Base-by-base conservation (phyloP, 2,888 invertebrate genomes). In the Yponomeuta cagnagella region DNA sequence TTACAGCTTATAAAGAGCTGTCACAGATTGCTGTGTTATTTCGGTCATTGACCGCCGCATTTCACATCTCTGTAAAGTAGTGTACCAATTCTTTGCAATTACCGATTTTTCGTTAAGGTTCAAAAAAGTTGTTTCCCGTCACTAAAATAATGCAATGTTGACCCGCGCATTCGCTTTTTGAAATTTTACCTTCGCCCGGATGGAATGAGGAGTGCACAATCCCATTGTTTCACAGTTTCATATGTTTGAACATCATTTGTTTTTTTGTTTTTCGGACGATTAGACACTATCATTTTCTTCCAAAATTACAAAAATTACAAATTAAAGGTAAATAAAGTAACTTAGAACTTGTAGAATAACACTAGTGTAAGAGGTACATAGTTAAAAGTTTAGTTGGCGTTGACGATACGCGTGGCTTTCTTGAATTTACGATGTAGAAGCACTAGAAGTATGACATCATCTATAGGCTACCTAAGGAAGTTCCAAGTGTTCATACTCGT, bases 241-340 rank as follows among this genome's bases (percentile, higher is more conserved):
- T 90, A 91, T 91, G 91, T 92, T 91, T 91, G 88, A 91, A 86
- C 88, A 88, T 90, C 92, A 90, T 90, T 92, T 92, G 92, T 92
- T 92, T 92, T 90, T 92, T 92, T 92, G 91, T 90, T 92, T 92
- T 91, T 92, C 90, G 91, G 91, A 90, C 91, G 89, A 87, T 88
- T 90, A 90, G 86, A 89, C 85, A 86, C 85, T 88, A 86, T 89
- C 85, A 89, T 87, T 91, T 91, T 88, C 89, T 90, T 88, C 90
- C 90, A 92, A 92, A 92, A 91, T 92, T 92, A 87, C 91, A 90
- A 91, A 92, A 91, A 91, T 91, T 90, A 82, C 89, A 87, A 90
- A 89, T 82, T 89, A 88, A 71, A 92, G 92, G 92, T 92, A 92
- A 92, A 82, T 92, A 90, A 66, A 12, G 52, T n/a, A 30, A 23